Conservation (phyloP, 2,113 vertebrate species). For the Alexandromys fortis region DNA sequence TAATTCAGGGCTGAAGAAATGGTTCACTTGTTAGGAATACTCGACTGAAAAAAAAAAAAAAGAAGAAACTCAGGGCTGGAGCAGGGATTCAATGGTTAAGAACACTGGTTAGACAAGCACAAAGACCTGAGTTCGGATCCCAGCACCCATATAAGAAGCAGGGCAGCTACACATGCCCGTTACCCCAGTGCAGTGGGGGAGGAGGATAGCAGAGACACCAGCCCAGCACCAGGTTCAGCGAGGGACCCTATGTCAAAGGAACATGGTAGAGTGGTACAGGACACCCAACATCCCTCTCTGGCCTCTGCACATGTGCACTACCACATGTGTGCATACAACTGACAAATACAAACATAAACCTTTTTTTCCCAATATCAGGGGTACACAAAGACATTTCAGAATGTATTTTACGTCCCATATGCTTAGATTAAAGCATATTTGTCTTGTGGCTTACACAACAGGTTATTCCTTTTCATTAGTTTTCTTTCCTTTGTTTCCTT, state of each 20-base stretch:
- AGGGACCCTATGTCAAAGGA: neutral
- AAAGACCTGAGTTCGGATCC: neutral
- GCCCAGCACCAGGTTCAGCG: neutral
- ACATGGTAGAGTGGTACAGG: neutral
- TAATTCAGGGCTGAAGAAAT: neutral
- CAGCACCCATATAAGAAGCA: neutral
- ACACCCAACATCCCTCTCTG: neutral
- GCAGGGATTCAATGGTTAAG: no score
- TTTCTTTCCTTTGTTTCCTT: neutral
- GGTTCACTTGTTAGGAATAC: no score
- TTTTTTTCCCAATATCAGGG: neutral
- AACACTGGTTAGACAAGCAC: neutral
- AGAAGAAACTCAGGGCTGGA: neutral
- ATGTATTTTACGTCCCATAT: neutral
- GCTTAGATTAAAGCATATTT: slow-evolving; percentile 7
- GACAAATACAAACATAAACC: neutral
- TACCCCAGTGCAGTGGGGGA: neutral
- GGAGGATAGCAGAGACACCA: neutral
- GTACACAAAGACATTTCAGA: slow-evolving; percentile 37
- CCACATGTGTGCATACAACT: neutral
- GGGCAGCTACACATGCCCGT: neutral
- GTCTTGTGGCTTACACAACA: neutral
- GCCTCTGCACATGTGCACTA: neutral
- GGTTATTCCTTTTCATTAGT: neutral
- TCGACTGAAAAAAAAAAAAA: neutral